Evolutionary conservation across 2,888 invertebrate species (phyloP), one percentile per base, ranked within the genome.

Genomic region (Ectemnius lituratus): DNA sequence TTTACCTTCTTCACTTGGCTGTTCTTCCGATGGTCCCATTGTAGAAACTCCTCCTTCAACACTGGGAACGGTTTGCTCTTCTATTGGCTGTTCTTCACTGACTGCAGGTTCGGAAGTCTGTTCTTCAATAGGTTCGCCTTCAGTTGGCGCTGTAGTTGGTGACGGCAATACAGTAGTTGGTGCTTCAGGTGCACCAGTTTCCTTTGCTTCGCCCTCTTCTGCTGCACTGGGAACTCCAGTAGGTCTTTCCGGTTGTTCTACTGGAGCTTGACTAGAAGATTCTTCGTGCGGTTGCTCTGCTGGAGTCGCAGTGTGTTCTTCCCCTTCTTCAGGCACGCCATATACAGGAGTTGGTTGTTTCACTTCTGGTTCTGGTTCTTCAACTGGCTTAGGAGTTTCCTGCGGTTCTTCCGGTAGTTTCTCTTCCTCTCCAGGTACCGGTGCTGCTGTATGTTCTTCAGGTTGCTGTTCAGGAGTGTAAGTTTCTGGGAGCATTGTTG

Each of bases 211-310:
- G 56, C 60, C 60, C 58, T 67, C 67, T 23, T 13, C 62, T 18
- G 63, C 4, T 1, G 52, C n/a, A 60, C 62, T 75, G 47, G 76
- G 23, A 67, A 62, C 2, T 23, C 61, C 76, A 20, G 76, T 58
- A 27, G 77, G 60, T 64, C 70, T 73, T 47, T 71, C 63, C 57
- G 73, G 23, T 62, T 76, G 72, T n/a, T 76, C 81, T 60, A 61
- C 56, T 37, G 69, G 70, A 60, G 68, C n/a, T 49, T 66, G 69
- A 75, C 69, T 78, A 28, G 69, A 37, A 49, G 70, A 58, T 28
- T 81, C 80, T 56, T 73, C 76, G 37, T 80, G 67, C 47, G 27
- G 70, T 16, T 77, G 56, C 28, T 75, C 16, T 4, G 72, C 64
- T 4, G 78, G 37, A 61, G 73, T 67, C 57, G 64, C 60, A 2